These are phyloP conservation scores for Masticophis lateralis DNA, from an alignment of 2,797 vertebrate genomes.

Conservation along the genomic window DNA sequence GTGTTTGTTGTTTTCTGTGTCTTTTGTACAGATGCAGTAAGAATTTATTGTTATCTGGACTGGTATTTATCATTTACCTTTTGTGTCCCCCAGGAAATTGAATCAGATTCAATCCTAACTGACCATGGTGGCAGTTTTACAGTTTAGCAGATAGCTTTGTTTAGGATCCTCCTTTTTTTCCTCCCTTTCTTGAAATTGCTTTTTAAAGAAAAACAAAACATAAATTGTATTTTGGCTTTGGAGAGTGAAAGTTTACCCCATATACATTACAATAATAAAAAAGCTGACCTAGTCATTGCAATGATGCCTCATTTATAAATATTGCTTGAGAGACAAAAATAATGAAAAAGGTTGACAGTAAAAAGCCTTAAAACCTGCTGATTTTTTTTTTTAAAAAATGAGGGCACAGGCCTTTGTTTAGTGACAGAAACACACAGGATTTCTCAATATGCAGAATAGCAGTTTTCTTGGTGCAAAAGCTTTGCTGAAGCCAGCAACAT, in stretches of 20 bases:
- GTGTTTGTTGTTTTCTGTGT: conserved; percentile 67
- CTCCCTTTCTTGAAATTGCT: not conserved
- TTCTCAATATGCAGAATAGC: not conserved
- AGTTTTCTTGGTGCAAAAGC: not conserved
- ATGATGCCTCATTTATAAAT: conserved; percentile 80
- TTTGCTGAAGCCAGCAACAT: not conserved
- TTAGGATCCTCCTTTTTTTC: conserved; percentile 43
- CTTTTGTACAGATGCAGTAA: conserved; percentile 74
- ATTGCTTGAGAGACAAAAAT: conserved; percentile 87
- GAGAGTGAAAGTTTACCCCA: conserved; percentile 76
- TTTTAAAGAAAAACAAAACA: conserved; percentile 38
- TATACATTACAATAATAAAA: conserved; percentile 66
- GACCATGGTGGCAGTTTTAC: conserved; percentile 55
- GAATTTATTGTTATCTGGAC: conserved; percentile 69
- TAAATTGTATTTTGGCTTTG: conserved; percentile 74
- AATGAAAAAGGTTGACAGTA: conserved; percentile 87
- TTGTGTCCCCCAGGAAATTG: conserved; percentile 47
- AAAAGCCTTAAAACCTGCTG: conserved; percentile 94
- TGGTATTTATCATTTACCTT: conserved; percentile 46
- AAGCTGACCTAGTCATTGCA: conserved; percentile 69
- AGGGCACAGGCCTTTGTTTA: not conserved
- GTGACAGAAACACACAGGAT: not conserved
- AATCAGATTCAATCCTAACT: conserved; percentile 53
- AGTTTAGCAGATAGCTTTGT: conserved; percentile 43
- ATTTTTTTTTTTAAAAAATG: conserved; percentile 60